Evolutionary conservation across 1,140 invertebrate genomes (phyloP), one percentile per base, ranked within the genome.

Genomic region (Pseudomyrmex concolor): DNA sequence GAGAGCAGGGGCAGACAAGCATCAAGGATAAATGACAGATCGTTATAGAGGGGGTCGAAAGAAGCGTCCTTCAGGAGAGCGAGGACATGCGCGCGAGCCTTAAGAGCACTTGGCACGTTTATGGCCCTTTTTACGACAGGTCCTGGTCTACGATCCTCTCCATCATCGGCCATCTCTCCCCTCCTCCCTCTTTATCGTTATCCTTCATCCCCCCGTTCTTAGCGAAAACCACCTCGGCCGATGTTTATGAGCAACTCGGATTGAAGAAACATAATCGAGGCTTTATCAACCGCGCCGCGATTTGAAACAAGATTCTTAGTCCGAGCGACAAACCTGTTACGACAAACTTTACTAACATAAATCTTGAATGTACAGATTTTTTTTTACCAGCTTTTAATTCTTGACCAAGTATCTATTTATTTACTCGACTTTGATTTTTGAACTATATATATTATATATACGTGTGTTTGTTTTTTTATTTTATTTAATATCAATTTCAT

Each of bases 11-110:
- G 22, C 74, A 68, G 78, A 87, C 84, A 87, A 84, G 86, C 67
- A 86, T 87, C 72, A 68, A 73, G 71, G 78, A 80, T 78, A 83
- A 87, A 83, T 71, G 86, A 89, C 78, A 80, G 72, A 85, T 87
- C 87, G 83, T 83, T 87, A 85, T 60, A 70, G 57, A 45, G 10
- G 10, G 15, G 57, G 48, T 71, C 72, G 84, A 88, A 89, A 76
- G 84, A 78, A 88, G 64, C 43, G 66, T 64, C 70, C 80, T 63
- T 50, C 63, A 62, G 34, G 68, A 19, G 54, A 78, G 84, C 76
- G 66, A 77, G 70, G 86, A 87, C 83, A 83, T 68, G 86, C 64
- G 78, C 84, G 54, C 73, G 78, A 83, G 84, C 78, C 70, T 84
- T 70, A 83, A 85, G 73, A 81, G 83, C 76, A 57, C 73, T 87